Evolutionary conservation across 2,797 vertebrate species (phyloP), one percentile per base, ranked within the genome.

Genomic region (Poeciliopsis infans): DNA sequence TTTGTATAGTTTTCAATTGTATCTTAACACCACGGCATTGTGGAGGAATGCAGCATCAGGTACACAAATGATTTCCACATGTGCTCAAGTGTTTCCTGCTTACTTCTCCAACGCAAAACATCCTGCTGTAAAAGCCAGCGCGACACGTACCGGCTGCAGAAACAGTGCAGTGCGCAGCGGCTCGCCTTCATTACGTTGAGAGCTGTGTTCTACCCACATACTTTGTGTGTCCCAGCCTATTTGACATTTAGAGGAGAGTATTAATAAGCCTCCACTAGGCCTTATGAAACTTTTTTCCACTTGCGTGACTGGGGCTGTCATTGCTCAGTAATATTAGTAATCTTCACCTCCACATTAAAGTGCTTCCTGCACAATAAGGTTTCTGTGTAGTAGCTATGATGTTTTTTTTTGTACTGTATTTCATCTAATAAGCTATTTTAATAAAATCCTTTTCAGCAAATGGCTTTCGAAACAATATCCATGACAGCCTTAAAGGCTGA

Each of bases 41-140:
- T 78, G 51, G 78, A 87, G 85, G 86, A 92, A 87, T 84, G 88
- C 84, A 70, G 87, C 83, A 86, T 86, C 83, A 89, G 84, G 87
- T 89, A 83, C 83, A 80, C 80, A 83, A 61, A 93, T 85, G 10
- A 83, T 75, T 91, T 85, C 92, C 89, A 93, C 75, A 83, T 89
- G 87, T 85, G 92, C 84, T 86, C 31, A 76, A 69, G 74, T 79
- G 86, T 90, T 86, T 91, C 78, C 68, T 81, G 78, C 84, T 91
- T 83, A 85, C 47, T 61, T 78, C 80, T 85, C 79, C 61, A 25
- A 28, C 23, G 31, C 76, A 83, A 87, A 88, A 83, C 80, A 87
- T 84, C 74, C 80, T 85, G 72, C 66, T 20, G 16, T 80, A 70
- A 86, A 90, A 90, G 78, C 73, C 82, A 77, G 20, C 75, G 76